These are phyloP conservation scores for Tipula vernalis DNA, from an alignment of 2,888 invertebrate species.

Conservation along the genomic window DNA sequence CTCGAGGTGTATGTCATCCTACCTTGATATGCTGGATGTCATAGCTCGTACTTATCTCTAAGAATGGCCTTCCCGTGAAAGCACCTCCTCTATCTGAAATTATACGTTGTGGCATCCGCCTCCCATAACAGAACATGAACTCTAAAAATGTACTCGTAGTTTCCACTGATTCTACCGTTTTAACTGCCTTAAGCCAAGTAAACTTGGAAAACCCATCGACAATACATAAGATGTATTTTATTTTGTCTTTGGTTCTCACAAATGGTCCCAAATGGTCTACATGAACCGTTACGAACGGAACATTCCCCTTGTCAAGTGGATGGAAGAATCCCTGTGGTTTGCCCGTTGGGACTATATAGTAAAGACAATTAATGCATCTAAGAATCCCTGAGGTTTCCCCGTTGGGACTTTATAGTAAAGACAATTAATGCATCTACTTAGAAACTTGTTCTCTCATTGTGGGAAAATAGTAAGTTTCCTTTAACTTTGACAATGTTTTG, in stretches of 20 bases:
- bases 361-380: background rate
- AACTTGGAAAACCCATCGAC: no score
- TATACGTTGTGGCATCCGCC: conserved; percentile 20
- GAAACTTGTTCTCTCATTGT: background rate
- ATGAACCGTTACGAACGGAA: conserved; percentile 16
- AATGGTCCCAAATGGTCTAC: conserved; percentile 15
- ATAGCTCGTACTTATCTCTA: conserved; percentile 18
- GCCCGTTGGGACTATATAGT: conserved; percentile 13
- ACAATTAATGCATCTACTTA: no score
- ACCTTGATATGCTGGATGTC: conserved; percentile 20
- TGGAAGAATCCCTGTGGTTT: conserved; percentile 16
- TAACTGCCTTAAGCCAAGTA: no score
- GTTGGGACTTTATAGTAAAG: no score
- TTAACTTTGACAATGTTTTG: no score
- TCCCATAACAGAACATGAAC: no score
- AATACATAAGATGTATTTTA: no score
- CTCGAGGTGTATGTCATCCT: conserved; percentile 19
- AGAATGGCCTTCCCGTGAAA: no score
- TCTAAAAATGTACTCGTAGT: conserved; percentile 16
- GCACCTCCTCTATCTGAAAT: no score
- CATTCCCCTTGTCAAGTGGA: conserved; percentile 15
- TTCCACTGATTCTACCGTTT: no score
- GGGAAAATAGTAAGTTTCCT: no score
- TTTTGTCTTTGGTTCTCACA: no score
- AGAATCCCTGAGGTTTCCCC: background rate